Evolutionary conservation across 2,888 invertebrate species (phyloP).

Genomic region (Ennomos fuscantarius): DNA sequence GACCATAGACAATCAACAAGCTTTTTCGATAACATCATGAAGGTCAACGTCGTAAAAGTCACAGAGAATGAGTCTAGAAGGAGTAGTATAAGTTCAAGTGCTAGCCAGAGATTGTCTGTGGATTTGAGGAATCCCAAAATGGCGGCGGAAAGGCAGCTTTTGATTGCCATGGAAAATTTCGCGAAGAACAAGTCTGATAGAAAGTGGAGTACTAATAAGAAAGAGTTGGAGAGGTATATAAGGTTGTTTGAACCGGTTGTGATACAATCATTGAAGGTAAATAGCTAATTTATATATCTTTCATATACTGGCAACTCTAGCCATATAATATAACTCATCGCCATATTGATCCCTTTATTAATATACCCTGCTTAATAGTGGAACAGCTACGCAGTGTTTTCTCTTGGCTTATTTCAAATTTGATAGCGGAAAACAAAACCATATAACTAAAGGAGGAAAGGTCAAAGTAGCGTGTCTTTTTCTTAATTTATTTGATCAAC

Average conservation of each 20-base stretch:
- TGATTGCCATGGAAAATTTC: slow-evolving; percentile 77
- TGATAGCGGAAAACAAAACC: too few species aligned
- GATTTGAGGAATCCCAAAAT: slow-evolving; percentile 68
- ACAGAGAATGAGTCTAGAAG: slow-evolving; percentile 56
- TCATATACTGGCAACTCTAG: too few species aligned
- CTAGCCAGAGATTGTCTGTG: slow-evolving; percentile 66
- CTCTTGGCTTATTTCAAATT: too few species aligned
- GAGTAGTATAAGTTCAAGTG: slow-evolving; percentile 62
- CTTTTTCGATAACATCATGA: slow-evolving; percentile 68
- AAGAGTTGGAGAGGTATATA: slow-evolving; percentile 90
- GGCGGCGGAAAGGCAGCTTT: slow-evolving; percentile 64
- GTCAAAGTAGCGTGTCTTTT: too few species aligned
- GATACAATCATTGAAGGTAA: slow-evolving; percentile 94
- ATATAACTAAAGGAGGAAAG: too few species aligned
- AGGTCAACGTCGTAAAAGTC: slow-evolving; percentile 53
- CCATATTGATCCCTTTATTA: too few species aligned
- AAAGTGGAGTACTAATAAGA: slow-evolving; percentile 80
- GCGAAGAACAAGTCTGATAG: slow-evolving; percentile 74
- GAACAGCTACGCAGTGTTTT: too few species aligned
- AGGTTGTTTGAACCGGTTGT: slow-evolving; percentile 97
- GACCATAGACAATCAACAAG: slow-evolving; percentile 36
- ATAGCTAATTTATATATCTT: not conserved
- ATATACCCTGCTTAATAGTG: too few species aligned
- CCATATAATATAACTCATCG: too few species aligned
- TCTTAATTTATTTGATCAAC: too few species aligned